Percentiles rank a stretch among this genome's conserved stretches.
Conservation (phyloP, 2,888 invertebrate species). For the Uropetala carovei region DNA sequence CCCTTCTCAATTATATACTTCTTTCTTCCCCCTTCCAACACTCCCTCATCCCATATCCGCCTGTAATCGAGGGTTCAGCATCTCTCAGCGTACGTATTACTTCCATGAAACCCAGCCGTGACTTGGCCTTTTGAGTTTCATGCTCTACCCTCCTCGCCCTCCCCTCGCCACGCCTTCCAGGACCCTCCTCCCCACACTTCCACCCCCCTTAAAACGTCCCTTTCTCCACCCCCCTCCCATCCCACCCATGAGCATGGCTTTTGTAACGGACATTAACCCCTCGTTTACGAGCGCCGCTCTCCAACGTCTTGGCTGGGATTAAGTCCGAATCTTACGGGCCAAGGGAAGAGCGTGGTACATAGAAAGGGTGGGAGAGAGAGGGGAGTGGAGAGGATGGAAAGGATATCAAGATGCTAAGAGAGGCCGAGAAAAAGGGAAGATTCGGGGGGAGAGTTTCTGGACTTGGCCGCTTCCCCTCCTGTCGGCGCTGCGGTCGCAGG, state of each 20-base stretch:
- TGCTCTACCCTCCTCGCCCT: not conserved
- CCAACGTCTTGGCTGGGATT: conserved; percentile 39
- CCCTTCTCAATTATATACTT: not conserved
- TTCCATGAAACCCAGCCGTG: conserved; percentile 6
- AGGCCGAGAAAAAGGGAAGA: conserved; percentile 2
- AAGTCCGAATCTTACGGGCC: conserved; percentile 12
- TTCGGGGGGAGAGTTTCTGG: not conserved
- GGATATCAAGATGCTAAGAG: not conserved
- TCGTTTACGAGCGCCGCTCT: conserved; percentile 40
- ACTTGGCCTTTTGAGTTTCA: not conserved
- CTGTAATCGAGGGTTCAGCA: conserved; percentile 24
- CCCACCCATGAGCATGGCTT: not conserved
- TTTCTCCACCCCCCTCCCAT: not conserved
- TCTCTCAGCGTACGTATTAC: not conserved
- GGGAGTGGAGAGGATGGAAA: not conserved
- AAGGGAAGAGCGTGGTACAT: not conserved
- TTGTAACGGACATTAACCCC: conserved; percentile 52
- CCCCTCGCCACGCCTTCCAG: not conserved
- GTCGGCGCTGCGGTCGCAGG: not conserved
- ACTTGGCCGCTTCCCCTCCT: not conserved
- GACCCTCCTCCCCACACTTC: not conserved
- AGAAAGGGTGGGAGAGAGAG: not conserved
- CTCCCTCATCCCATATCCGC: not conserved
- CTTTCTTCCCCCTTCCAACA: not conserved
- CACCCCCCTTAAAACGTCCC: not conserved